Evolutionary conservation across 2,113 vertebrate species (phyloP).

Genomic region (Grallaria varia): DNA sequence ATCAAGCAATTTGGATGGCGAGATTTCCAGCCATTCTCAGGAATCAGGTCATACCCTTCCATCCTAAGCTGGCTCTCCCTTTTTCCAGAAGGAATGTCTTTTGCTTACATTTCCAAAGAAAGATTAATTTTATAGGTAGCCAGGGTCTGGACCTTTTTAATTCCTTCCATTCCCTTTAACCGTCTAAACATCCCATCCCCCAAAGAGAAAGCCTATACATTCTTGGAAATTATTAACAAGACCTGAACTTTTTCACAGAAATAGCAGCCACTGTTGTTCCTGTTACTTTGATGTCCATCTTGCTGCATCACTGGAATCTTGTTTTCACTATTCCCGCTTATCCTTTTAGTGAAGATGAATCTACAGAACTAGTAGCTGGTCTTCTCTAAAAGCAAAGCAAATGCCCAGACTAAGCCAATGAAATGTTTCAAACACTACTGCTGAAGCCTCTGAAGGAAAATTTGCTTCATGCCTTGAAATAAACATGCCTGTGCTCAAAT

Average conservation of each 20-base stretch:
- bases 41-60: background rate
- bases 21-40: background rate
- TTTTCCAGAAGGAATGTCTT: background rate
- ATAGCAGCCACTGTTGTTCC: background rate
- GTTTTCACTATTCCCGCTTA: background rate
- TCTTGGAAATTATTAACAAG: background rate
- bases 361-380: background rate
- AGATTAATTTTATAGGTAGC: background rate
- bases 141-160: background rate
- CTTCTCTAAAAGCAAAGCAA: background rate
- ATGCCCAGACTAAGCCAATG: background rate
- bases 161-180: accelerated
- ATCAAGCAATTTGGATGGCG: background rate
- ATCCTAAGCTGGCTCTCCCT: background rate
- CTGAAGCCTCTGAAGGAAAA: background rate
- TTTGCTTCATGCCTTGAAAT: background rate
- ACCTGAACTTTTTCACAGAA: background rate
- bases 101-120: background rate
- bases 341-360: background rate
- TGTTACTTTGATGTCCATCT: background rate
- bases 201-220: background rate
- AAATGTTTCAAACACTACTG: background rate
- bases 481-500: background rate
- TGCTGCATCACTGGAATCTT: background rate
- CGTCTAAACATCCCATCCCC: accelerated